Conservation (phyloP, 2,888 invertebrate species). For the Netelia inedita region DNA sequence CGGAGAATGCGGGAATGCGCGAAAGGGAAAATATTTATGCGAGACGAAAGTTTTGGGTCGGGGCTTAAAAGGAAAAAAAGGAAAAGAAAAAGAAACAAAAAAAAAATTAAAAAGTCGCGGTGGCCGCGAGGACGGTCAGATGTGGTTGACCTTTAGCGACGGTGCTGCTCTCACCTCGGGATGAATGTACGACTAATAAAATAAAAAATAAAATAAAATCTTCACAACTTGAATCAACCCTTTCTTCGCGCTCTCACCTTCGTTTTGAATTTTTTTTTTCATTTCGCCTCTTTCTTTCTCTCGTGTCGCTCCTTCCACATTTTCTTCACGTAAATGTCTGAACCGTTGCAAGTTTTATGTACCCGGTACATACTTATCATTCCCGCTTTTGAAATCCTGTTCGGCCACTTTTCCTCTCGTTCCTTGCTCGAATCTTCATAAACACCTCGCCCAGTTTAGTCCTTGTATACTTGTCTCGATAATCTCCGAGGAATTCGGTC, state of each 20-base stretch:
- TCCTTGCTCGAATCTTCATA: constrained; percentile 41
- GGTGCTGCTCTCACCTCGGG: constrained; percentile 28
- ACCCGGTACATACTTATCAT: constrained; percentile 38
- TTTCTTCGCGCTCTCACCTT: constrained; percentile 30
- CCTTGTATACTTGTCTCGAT: constrained; percentile 9
- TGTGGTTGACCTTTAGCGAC: constrained; percentile 68
- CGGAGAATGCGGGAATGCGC: constrained; percentile 19
- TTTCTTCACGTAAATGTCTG: constrained; percentile 26
- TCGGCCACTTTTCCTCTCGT: constrained; percentile 64
- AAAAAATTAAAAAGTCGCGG: constrained; percentile 41
- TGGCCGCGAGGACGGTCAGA: constrained; percentile 63
- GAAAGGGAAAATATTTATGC: constrained; percentile 53
- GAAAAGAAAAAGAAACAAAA: constrained; percentile 23
- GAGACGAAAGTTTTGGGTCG: constrained; percentile 50
- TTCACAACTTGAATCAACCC: constrained; percentile 6
- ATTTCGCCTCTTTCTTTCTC: constrained; percentile 23
- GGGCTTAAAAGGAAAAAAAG: not conserved
- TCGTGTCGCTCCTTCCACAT: constrained; percentile 12
- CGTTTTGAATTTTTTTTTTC: constrained; percentile 24
- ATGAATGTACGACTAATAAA: constrained; percentile 28
- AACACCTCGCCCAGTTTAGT: constrained; percentile 14
- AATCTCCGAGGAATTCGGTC: not conserved
- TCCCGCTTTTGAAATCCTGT: constrained; percentile 54
- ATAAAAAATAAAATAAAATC: not conserved
- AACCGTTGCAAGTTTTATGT: constrained; percentile 32